Conservation (phyloP, 2,113 vertebrate genomes). For the Apaloderma vittatum region DNA sequence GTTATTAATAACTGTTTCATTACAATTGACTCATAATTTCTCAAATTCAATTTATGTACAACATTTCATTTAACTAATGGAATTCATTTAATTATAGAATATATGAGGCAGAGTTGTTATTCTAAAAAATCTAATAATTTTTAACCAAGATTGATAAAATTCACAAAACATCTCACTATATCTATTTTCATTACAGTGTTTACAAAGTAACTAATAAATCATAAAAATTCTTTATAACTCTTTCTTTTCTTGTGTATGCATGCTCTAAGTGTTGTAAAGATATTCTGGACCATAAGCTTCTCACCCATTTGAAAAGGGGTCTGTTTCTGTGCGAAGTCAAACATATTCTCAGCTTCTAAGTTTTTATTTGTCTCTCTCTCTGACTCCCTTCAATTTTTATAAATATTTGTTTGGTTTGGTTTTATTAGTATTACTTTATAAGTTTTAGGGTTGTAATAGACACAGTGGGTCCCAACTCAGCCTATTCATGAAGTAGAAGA, state of each 20-base stretch:
- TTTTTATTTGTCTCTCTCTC: not conserved
- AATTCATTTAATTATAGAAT: conserved; percentile 30
- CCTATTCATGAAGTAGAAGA: not conserved
- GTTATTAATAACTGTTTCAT: conserved; percentile 17
- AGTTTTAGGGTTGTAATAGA: not conserved
- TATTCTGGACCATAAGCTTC: not conserved
- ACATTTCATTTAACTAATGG: conserved; percentile 53
- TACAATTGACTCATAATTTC: not conserved
- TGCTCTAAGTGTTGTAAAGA: not conserved
- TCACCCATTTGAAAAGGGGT: not conserved
- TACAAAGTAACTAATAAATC: conserved; percentile 5
- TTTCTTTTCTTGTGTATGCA: not conserved
- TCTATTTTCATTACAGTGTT: not conserved
- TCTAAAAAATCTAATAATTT: conserved; percentile 6
- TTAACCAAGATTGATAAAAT: conserved; percentile 27
- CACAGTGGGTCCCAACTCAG: not conserved
- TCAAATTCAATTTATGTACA: conserved; percentile 4
- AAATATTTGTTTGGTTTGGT: not conserved
- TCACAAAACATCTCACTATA: not conserved
- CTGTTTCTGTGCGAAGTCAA: not conserved
- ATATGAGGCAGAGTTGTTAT: not conserved
- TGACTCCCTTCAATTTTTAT: not conserved
- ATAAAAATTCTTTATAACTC: not conserved
- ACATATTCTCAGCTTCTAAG: not conserved
- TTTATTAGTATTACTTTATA: not conserved